Conservation (phyloP, 2,888 invertebrate species). For the Cryptus armator region DNA sequence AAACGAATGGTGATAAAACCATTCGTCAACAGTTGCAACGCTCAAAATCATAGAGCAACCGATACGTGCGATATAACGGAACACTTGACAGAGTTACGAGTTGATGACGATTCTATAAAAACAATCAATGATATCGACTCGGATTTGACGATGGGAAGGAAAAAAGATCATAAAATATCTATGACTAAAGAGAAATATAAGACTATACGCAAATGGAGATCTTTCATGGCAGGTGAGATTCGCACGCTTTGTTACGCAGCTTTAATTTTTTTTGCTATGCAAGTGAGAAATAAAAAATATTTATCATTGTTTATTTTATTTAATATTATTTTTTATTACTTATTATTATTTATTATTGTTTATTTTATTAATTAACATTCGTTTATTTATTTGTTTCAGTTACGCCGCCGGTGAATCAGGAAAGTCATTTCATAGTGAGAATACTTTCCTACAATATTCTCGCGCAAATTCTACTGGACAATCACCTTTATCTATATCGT, state of each 20-base stretch:
- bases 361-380: neutral
- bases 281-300: neutral
- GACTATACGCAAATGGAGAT: slow-evolving; percentile 79
- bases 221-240: slow-evolving; percentile 74
- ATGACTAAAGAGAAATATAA: slow-evolving; percentile 76
- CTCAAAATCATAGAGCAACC: slow-evolving; percentile 58
- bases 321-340: slow-evolving; percentile 23
- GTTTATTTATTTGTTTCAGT: slow-evolving; percentile 71
- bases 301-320: neutral
- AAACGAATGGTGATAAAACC: slow-evolving; percentile 76
- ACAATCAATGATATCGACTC: slow-evolving; percentile 61
- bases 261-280: slow-evolving; percentile 6
- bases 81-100: neutral
- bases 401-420: slow-evolving; percentile 75
- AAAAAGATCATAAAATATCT: slow-evolving; percentile 52
- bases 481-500: slow-evolving; percentile 91
- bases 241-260: neutral
- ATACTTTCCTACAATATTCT: slow-evolving; percentile 95
- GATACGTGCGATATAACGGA: slow-evolving; percentile 4
- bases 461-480: slow-evolving; percentile 92
- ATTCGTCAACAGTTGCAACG: slow-evolving; percentile 72
- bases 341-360: neutral
- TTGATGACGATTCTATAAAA: slow-evolving; percentile 9
- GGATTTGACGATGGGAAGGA: slow-evolving; percentile 45
- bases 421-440: slow-evolving; percentile 87